Conservation (phyloP, 1,140 invertebrate species). For the Bactericera cockerelli region DNA sequence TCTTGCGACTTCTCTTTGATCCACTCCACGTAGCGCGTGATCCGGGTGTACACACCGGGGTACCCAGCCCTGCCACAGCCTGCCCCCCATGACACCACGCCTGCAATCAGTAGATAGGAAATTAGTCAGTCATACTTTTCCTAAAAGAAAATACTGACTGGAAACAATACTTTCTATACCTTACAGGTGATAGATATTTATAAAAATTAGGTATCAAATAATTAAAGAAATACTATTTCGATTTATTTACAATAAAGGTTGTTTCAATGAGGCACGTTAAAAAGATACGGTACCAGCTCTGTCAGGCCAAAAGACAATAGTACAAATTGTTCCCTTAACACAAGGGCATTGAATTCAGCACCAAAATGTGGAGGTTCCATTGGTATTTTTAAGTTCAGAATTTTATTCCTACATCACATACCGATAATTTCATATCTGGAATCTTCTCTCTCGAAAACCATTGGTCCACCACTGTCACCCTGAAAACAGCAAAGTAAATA, state of each 20-base stretch:
- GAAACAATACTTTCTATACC: too few relatives aligned
- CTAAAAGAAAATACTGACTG: constrained; percentile 8
- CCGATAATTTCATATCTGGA: constrained; percentile 65
- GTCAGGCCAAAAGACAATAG: too few relatives aligned
- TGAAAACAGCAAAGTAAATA: constrained; percentile 33
- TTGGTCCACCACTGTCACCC: constrained; percentile 83
- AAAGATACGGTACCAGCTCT: too few relatives aligned
- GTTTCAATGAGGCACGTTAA: too few relatives aligned
- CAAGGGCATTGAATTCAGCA: too few relatives aligned
- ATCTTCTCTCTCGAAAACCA: constrained; percentile 51
- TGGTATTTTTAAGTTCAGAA: too few relatives aligned
- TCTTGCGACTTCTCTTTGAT: constrained; percentile 32
- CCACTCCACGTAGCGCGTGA: constrained; percentile 51
- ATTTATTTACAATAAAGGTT: constrained; percentile 5
- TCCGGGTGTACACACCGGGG: constrained; percentile 57
- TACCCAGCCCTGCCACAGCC: constrained; percentile 53
- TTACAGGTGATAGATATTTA: too few relatives aligned
- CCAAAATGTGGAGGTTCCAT: too few relatives aligned
- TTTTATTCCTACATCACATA: too few relatives aligned
- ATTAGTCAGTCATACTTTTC: not conserved
- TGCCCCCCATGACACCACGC: constrained; percentile 57
- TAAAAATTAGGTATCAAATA: not conserved
- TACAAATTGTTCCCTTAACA: too few relatives aligned
- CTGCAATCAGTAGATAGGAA: constrained; percentile 25
- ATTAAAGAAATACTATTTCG: not conserved